Evolutionary conservation across 2,888 invertebrate genomes (phyloP), one percentile per base, ranked within the genome.

Genomic region (Drosophila conformis): DNA sequence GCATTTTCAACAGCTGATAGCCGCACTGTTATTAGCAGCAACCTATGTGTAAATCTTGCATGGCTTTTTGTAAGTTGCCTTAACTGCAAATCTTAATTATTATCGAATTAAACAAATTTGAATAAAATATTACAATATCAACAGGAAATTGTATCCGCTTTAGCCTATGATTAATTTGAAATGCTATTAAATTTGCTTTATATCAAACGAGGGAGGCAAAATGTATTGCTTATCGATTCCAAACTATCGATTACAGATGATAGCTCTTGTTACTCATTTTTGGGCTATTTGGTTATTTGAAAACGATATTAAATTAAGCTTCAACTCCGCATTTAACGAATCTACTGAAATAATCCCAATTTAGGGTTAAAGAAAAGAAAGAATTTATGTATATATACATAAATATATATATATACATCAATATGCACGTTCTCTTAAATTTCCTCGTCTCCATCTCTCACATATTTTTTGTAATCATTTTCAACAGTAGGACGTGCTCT

Each of bases 401-500:
- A 10, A 21, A 21, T 21, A 8, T n/a, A 29, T 6, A 18, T 11
- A 58, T 10, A 11, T 25, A 13, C 21, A 2, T 21, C 21, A 8
- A 15, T 33, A 57, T 29, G 25, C 35, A 62, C 10, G 18, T 49
- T 56, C 62, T 69, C 49, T 59, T 63, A 56, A 73, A 49, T 18
- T 56, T 0, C 11, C 7, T 35, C 7, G 11, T 11, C 18, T 35
- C 7, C n/a, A 13, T 49, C 13, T 63, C 48, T 57, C 35, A 38
- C 33, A 51, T 6, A 11, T 33, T 57, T 51, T 10, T 57, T 48
- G 62, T 48, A 52, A 59, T 46, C 33, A n/a, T 31, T 52, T 42
- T n/a, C 25, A 68, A 46, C 25, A 25, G 21, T 59, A 56, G 27
- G n/a, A 59, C 38, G 42, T 53, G 25, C 42, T 49, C n/a, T 36